Conservation (phyloP, 2,113 vertebrate species). For the Cryptomyrus ogoouensis region DNA sequence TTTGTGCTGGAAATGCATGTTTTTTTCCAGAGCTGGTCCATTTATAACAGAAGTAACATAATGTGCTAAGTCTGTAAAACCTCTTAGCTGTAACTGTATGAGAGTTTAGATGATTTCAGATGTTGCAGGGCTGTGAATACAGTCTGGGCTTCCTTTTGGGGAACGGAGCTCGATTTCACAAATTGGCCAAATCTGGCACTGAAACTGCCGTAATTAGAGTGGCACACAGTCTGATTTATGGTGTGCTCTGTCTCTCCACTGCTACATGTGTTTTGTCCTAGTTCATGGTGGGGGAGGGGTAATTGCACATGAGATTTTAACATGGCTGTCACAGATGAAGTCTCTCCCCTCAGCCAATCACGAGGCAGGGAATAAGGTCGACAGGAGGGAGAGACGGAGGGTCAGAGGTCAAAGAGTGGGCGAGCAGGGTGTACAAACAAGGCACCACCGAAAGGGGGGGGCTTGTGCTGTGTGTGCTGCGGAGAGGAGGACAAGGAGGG, state of each 20-base stretch:
- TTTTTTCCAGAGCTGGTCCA: not conserved
- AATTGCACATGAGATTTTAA: not conserved
- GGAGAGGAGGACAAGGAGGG: not conserved
- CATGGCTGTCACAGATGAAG: not conserved
- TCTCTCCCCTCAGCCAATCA: constrained; percentile 1
- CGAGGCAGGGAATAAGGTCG: not conserved
- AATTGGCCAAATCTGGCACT: not conserved
- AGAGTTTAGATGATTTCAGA: not conserved
- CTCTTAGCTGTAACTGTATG: not conserved
- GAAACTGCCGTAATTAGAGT: not conserved
- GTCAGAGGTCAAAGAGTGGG: not conserved
- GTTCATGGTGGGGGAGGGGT: not conserved
- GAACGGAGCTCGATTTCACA: not conserved
- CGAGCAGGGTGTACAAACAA: not conserved
- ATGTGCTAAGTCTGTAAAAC: not conserved
- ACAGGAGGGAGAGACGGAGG: not conserved
- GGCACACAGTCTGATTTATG: not conserved
- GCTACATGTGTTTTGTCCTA: not conserved
- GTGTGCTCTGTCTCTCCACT: not conserved
- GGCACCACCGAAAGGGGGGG: not conserved
- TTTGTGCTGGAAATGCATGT: not conserved
- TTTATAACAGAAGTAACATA: not conserved
- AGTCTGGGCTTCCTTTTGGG: not conserved
- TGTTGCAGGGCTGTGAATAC: not conserved
- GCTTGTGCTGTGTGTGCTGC: not conserved